Evolutionary conservation across 2,113 vertebrate species (phyloP).

Genomic region (Passer montanus): DNA sequence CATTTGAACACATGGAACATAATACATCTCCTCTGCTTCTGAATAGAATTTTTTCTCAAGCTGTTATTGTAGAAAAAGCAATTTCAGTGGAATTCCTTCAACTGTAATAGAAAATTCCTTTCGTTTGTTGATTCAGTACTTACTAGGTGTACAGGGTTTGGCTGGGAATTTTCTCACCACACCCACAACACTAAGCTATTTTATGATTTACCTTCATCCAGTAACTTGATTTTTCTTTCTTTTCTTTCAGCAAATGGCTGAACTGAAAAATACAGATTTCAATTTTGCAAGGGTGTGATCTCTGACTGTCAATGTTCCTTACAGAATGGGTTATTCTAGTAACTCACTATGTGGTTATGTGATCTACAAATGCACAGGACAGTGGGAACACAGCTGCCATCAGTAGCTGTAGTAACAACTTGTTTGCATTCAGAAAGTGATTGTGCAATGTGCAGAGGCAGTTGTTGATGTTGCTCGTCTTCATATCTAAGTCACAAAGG

Average conservation of each 20-base stretch:
- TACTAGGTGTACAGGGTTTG: background rate
- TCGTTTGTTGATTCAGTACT: background rate
- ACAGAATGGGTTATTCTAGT: background rate
- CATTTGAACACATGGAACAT: background rate
- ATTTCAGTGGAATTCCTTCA: background rate
- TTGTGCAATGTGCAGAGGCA: background rate
- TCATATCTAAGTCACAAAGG: background rate
- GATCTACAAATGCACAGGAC: background rate
- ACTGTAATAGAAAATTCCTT: background rate
- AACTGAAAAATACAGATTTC: background rate
- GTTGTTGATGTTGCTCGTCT: background rate
- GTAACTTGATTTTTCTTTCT: background rate
- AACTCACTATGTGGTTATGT: background rate
- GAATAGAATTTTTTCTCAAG: background rate
- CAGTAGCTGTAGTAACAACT: background rate
- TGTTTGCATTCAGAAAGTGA: background rate
- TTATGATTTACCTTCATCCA: background rate
- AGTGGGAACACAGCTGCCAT: background rate
- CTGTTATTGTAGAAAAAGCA: background rate
- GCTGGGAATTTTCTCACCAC: background rate
- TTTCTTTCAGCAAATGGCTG: background rate
- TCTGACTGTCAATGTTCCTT: background rate
- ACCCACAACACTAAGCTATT: fast-evolving
- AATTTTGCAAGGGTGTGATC: background rate
- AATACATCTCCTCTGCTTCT: background rate